Percentiles rank a stretch among this genome's conserved stretches.
Evolutionary conservation across 1,140 invertebrate species (phyloP).

Genomic region (Drosophila tsacasi): DNA sequence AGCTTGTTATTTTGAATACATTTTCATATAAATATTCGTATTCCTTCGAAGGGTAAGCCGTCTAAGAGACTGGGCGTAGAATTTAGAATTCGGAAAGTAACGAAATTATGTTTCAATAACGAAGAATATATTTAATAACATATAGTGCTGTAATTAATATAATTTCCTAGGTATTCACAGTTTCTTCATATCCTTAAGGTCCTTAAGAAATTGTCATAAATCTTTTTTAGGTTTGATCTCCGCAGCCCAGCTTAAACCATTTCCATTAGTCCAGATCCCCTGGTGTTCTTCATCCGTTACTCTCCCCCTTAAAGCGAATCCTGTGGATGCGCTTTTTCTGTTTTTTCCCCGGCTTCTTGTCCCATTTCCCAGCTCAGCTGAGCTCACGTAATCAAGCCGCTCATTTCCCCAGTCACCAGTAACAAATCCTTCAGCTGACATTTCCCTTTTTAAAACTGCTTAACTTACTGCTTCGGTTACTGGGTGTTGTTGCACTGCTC

Average conservation of each 20-base stretch:
- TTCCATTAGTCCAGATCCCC: conserved; percentile 9
- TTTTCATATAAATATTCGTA: background rate
- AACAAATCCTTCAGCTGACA: conserved; percentile 56
- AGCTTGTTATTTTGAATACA: background rate
- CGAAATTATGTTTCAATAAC: background rate
- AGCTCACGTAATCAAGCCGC: conserved; percentile 48
- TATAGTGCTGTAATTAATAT: too few relatives aligned
- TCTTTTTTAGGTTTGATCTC: conserved; percentile 9
- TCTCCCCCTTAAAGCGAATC: conserved; percentile 5
- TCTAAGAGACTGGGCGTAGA: too few relatives aligned
- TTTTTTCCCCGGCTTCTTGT: background rate
- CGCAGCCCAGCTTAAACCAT: background rate
- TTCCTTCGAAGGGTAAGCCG: background rate
- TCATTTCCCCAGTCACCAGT: conserved; percentile 54
- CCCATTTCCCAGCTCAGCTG: conserved; percentile 39
- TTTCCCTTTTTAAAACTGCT: conserved; percentile 54
- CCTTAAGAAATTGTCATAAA: background rate
- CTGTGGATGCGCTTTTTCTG: conserved; percentile 21
- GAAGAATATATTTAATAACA: too few relatives aligned
- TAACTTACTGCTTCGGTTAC: conserved; percentile 52
- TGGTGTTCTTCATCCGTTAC: conserved; percentile 1
- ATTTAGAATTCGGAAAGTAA: background rate
- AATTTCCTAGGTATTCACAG: too few relatives aligned
- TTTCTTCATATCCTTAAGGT: background rate
- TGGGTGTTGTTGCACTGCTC: conserved; percentile 17